These are phyloP conservation scores for Glyphotaelius pellucidus DNA, from an alignment of 2,888 invertebrate genomes.

Conservation along the genomic window DNA sequence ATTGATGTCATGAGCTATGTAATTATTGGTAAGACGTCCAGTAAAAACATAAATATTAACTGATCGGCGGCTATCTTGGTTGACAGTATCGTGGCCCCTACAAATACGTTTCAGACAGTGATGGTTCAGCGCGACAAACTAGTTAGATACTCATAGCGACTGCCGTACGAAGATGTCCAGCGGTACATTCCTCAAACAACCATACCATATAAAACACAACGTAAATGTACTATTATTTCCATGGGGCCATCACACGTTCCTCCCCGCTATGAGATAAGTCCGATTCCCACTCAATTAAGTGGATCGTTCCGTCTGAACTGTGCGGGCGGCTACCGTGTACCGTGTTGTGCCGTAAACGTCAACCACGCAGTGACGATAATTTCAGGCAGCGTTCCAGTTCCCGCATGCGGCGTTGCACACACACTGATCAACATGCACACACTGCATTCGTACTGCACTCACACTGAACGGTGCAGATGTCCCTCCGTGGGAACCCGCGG, in stretches of 20 bases:
- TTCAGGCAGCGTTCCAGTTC: conserved; percentile 27
- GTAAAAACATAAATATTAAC: neutral
- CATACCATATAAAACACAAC: neutral
- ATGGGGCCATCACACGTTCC: neutral
- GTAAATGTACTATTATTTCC: neutral
- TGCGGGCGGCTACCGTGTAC: conserved; percentile 4
- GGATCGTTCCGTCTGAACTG: conserved; percentile 30
- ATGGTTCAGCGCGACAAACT: neutral
- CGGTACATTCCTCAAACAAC: neutral
- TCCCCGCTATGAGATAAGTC: neutral
- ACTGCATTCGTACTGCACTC: neutral
- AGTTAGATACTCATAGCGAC: neutral
- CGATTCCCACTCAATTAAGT: conserved; percentile 53
- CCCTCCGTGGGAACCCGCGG: conserved; percentile 41
- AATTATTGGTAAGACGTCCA: neutral
- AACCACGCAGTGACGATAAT: neutral
- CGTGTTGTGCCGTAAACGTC: conserved; percentile 21
- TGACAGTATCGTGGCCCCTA: neutral
- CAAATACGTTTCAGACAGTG: neutral
- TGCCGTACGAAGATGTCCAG: neutral
- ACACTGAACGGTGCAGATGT: conserved; percentile 25
- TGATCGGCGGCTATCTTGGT: neutral
- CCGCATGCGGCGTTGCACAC: conserved; percentile 7
- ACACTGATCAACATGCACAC: neutral
- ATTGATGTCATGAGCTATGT: too few relatives aligned